phyloP scores from a whole-genome alignment of 2,888 invertebrate species.

The Hedya salicella region DNA sequence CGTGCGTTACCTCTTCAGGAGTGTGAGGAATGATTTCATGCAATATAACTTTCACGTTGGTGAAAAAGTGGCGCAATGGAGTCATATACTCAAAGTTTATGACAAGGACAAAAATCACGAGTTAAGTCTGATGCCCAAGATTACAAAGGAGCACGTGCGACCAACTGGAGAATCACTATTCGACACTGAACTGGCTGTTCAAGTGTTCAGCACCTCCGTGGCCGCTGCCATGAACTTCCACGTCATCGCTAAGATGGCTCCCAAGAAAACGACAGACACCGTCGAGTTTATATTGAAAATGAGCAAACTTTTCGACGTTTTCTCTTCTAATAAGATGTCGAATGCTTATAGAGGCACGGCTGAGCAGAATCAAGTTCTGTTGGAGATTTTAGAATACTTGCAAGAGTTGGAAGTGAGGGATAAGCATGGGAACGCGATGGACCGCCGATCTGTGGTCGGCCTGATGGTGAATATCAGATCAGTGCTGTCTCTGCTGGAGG shows the following conservation, averaged over 20 bases:
- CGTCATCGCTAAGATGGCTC: neutral
- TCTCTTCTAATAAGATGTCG: neutral
- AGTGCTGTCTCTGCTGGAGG: neutral
- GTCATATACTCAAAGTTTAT: slow-evolving; percentile 19
- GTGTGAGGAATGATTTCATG: slow-evolving; percentile 7
- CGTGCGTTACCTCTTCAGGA: slow-evolving; percentile 16
- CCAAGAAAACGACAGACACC: neutral
- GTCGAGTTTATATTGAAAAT: slow-evolving; percentile 14
- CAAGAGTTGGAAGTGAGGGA: slow-evolving; percentile 4
- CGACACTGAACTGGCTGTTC: slow-evolving; percentile 1
- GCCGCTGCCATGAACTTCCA: slow-evolving; percentile 14
- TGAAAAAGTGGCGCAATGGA: slow-evolving; percentile 1
- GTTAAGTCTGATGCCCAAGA: slow-evolving; percentile 9
- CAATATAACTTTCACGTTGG: slow-evolving; percentile 4
- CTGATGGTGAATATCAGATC: slow-evolving; percentile 6
- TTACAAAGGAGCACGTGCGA: slow-evolving; percentile 7
- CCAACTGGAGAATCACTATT: neutral
- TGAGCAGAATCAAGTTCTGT: slow-evolving; percentile 3
- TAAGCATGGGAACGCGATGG: neutral
- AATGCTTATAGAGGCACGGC: slow-evolving; percentile 9
- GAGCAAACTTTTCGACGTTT: slow-evolving; percentile 4
- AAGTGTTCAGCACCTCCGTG: slow-evolving; percentile 6
- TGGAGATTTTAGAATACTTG: slow-evolving; percentile 4
- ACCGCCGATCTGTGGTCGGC: slow-evolving; percentile 3
- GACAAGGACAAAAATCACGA: neutral